Conservation (phyloP, 1,140 invertebrate genomes). For the Platyscapa corneri region DNA sequence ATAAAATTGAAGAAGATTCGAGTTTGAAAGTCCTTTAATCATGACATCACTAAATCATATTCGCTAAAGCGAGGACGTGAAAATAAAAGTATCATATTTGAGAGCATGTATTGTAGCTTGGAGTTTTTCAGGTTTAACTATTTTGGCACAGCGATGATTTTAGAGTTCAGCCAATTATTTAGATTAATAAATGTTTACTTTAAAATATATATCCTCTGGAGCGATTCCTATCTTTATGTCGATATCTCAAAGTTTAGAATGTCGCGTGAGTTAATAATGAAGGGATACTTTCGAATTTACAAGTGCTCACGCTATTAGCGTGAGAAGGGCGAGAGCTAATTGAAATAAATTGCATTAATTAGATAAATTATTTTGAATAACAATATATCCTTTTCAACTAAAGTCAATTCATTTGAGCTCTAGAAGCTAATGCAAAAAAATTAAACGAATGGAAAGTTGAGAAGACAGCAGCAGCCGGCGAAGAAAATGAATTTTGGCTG, state of each 20-base stretch:
- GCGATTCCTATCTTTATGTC: too few species aligned
- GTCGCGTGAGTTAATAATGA: not conserved
- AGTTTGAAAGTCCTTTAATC: slow-evolving; percentile 3
- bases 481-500: slow-evolving; percentile 39
- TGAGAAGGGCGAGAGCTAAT: too few species aligned
- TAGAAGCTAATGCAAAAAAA: not conserved
- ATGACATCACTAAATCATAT: slow-evolving; percentile 30
- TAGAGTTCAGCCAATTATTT: not conserved
- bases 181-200: not conserved
- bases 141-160: not conserved
- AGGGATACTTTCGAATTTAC: too few species aligned
- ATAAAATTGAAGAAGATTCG: not conserved
- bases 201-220: too few species aligned
- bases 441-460: slow-evolving; percentile 33
- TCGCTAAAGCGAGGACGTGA: not conserved
- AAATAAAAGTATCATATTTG: too few species aligned
- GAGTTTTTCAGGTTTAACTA: not conserved
- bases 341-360: not conserved
- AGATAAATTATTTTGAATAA: not conserved
- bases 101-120: not conserved
- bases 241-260: not conserved
- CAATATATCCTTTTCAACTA: not conserved
- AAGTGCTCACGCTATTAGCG: too few species aligned
- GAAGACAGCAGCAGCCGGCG: slow-evolving; percentile 24
- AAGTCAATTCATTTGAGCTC: not conserved